phyloP scores from a whole-genome alignment of 2,888 invertebrate species.

The Athripsodes cinereus region DNA sequence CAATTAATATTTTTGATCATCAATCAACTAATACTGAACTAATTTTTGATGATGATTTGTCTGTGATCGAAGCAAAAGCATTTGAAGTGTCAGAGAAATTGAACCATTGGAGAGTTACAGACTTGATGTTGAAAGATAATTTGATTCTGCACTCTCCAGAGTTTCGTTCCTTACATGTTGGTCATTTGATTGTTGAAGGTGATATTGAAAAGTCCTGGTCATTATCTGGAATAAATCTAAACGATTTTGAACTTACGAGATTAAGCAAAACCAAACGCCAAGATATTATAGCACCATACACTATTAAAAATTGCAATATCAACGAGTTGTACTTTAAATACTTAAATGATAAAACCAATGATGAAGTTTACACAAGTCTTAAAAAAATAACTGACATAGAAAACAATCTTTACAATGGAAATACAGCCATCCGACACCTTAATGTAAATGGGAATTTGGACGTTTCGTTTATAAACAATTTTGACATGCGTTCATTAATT shows the following conservation, averaged over 20 bases:
- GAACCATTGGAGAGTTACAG: slow-evolving; percentile 35
- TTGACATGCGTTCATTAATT: slow-evolving; percentile 31
- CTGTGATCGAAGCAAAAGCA: slow-evolving; percentile 7
- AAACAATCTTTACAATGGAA: slow-evolving; percentile 36
- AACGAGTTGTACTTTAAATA: slow-evolving; percentile 32
- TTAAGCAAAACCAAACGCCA: slow-evolving; percentile 35
- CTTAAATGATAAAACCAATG: slow-evolving; percentile 37
- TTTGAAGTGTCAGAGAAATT: slow-evolving; percentile 35
- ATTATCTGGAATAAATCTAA: slow-evolving; percentile 35
- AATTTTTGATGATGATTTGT: slow-evolving; percentile 33
- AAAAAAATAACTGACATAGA: slow-evolving; percentile 33
- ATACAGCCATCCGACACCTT: slow-evolving; percentile 37
- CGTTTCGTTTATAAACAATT: slow-evolving; percentile 34
- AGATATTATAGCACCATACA: slow-evolving; percentile 32
- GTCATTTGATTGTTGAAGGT: slow-evolving; percentile 33
- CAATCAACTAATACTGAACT: slow-evolving; percentile 36
- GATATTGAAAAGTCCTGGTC: slow-evolving; percentile 34
- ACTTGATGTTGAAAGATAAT: slow-evolving; percentile 26
- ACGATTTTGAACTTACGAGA: slow-evolving; percentile 31
- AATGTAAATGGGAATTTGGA: slow-evolving; percentile 35
- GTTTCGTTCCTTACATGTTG: slow-evolving; percentile 33
- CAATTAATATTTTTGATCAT: slow-evolving; percentile 39
- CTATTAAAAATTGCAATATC: slow-evolving; percentile 34
- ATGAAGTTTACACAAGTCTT: slow-evolving; percentile 32
- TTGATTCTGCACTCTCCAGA: slow-evolving; percentile 20